Evolutionary conservation across 2,797 vertebrate species (phyloP).

Genomic region (Pantherophis alleghaniensis): DNA sequence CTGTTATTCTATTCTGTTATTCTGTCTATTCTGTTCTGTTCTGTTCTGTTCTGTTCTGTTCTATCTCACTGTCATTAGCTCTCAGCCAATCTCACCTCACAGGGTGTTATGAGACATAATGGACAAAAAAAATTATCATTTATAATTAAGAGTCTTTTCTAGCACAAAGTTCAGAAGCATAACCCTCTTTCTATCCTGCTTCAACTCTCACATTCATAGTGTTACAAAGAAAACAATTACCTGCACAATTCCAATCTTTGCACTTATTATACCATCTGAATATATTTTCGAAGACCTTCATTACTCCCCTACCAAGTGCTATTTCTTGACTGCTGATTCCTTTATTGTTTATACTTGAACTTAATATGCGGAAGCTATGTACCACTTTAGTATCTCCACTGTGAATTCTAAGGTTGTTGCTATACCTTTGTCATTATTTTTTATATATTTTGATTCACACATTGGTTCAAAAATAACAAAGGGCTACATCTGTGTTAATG

Average conservation of each 20-base stretch:
- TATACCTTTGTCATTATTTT: neutral
- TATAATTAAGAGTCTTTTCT: neutral
- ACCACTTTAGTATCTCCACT: neutral
- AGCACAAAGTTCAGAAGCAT: neutral
- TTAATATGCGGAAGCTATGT: neutral
- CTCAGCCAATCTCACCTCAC: neutral
- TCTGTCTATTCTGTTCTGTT: no score
- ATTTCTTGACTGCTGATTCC: neutral
- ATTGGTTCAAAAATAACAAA: neutral
- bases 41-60: no score
- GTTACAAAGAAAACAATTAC: neutral
- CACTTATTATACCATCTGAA: neutral
- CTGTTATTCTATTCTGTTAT: no score
- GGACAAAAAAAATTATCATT: neutral
- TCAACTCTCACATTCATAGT: neutral
- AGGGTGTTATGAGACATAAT: neutral
- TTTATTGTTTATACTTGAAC: neutral
- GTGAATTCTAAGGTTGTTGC: neutral
- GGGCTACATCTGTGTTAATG: neutral
- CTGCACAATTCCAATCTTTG: neutral
- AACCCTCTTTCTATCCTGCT: neutral
- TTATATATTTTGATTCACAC: neutral
- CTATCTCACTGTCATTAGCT: neutral
- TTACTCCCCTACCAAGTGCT: neutral
- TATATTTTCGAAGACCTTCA: neutral